phyloP scores from a whole-genome alignment of 2,797 vertebrate species.

The Lacerta bilineata region DNA sequence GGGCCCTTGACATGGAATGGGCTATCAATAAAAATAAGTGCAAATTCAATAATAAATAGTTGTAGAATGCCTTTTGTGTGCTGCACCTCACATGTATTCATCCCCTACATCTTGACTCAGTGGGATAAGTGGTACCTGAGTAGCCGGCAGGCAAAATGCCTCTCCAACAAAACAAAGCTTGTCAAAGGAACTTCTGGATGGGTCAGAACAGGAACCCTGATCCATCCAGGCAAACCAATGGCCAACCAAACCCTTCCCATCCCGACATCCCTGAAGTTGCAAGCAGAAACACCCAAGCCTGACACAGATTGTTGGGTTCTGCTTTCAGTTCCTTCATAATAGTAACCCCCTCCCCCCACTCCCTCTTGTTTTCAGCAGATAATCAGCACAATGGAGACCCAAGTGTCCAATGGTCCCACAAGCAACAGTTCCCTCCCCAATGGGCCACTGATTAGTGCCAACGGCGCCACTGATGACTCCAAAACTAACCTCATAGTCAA shows the following conservation, averaged over 20 bases:
- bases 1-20: not conserved
- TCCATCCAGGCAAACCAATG: not conserved
- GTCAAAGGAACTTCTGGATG: not conserved
- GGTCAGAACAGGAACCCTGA: not conserved
- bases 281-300: not conserved
- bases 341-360: slow-evolving; percentile 33
- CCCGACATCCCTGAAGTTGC: not conserved
- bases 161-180: not conserved
- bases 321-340: slow-evolving; percentile 6
- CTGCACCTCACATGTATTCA: no score
- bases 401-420: slow-evolving; percentile 94
- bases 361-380: slow-evolving; percentile 91
- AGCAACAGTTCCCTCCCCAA: slow-evolving; percentile 89
- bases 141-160: not conserved
- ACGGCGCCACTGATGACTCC: slow-evolving; percentile 92
- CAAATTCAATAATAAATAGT: no score
- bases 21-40: not conserved
- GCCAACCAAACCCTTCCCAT: not conserved
- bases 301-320: not conserved
- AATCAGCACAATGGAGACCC: slow-evolving; percentile 99
- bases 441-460: slow-evolving; percentile 90
- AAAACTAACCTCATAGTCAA: slow-evolving; percentile 99
- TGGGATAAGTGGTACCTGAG: not conserved
- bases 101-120: no score
- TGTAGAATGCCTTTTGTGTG: not conserved